A percentile compares a stretch with the other conserved stretches of the same genome.
These are phyloP conservation scores for Trichonephila inaurata DNA, from an alignment of 1,140 invertebrate genomes.

Conservation along the genomic window DNA sequence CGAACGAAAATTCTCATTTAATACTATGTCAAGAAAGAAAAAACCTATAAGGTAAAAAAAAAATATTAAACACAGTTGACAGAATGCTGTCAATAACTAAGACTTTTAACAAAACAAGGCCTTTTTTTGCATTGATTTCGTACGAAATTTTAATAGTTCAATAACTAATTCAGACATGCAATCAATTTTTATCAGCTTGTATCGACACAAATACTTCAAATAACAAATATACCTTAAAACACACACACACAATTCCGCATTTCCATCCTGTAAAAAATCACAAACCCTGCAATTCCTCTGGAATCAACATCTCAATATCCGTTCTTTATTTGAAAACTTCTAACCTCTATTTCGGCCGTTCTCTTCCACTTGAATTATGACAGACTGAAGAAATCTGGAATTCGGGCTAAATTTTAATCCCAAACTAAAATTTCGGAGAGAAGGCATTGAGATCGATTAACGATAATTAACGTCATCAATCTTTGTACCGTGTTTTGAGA, in stretches of 20 bases:
- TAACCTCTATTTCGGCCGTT: constrained; percentile 17
- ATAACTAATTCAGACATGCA: no score
- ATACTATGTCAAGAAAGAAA: no score
- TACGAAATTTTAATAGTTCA: no score
- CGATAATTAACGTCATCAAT: constrained; percentile 74
- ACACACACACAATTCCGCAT: background rate
- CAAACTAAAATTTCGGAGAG: constrained; percentile 67
- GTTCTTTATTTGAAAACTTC: background rate
- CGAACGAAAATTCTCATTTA: no score
- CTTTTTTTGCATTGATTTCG: no score
- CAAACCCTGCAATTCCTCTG: background rate
- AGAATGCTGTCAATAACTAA: no score
- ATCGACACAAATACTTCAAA: no score
- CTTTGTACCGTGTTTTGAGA: constrained; percentile 71
- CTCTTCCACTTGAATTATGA: constrained; percentile 57
- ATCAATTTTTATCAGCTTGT: no score
- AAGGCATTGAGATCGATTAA: constrained; percentile 57
- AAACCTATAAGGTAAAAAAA: no score
- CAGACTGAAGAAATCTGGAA: constrained; percentile 31
- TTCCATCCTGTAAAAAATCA: background rate
- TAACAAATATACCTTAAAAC: no score
- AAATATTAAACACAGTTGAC: no score
- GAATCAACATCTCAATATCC: background rate
- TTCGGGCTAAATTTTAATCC: constrained; percentile 58
- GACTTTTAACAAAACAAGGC: no score